Base-by-base conservation (phyloP, 2,888 invertebrate genomes). In the Siphlonurus alternatus region DNA sequence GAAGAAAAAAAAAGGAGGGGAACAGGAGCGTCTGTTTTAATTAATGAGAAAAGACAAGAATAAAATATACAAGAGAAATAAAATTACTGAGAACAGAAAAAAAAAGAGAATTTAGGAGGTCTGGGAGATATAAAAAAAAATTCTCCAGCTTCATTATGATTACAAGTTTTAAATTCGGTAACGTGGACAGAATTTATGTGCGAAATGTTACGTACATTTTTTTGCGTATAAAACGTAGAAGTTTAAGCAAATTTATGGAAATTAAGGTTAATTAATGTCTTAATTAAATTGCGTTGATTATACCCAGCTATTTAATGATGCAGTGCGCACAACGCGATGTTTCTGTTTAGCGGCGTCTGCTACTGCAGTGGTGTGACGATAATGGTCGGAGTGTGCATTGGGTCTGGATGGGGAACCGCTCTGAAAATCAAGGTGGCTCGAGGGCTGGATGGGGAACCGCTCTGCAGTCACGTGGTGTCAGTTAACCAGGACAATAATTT, bases 11-110 rank as follows among this genome's bases (percentile, higher is more conserved):
- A 20, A 7, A 56, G 56, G n/a, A 20, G 56, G 56, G n/a, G 56
- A 56, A 56, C 7, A 56, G 22, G n/a, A 56, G 20, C 19, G 56
- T 20, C 56, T 56, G 56, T 56, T 56, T 56, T 56, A 56, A 56
- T 56, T 56, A 56, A 56, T 56, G 56, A 56, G 56, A 56, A 22
- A 56, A 56, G 56, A 56, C 56, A 56, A 56, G 56, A 56, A 56
- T 56, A 56, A 56, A 56, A 56, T 56, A 56, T 56, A 56, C 56
- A 56, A 56, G 56, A 56, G 56, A 56, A 56, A 56, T 56, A 56
- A 56, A 56, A 56, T 56, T 56, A 56, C 56, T 22, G 56, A 22
- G 19, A 22, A n/a, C n/a, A 56, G 56, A 56, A 56, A 56, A 10
- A 56, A 56, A 56, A 22, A 56, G n/a, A 56, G n/a, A 56, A 56